Conservation (phyloP, 2,888 invertebrate species). For the Pharmacophagus antenor region DNA sequence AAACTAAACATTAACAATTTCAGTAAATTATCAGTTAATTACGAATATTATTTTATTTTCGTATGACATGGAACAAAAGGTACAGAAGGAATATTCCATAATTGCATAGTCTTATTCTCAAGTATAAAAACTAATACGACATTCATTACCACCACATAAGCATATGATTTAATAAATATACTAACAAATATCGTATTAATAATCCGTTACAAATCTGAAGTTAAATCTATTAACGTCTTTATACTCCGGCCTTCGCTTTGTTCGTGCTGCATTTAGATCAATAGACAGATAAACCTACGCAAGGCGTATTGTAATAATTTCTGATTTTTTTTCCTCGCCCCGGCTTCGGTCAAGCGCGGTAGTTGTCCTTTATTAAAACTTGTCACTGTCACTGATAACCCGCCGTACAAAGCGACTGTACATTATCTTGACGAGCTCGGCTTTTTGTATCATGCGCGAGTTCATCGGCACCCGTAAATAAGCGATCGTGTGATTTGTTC, state of each 20-base stretch:
- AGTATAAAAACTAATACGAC: background rate
- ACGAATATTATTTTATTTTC: background rate
- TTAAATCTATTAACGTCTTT: conserved; percentile 54
- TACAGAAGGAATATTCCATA: too few relatives aligned
- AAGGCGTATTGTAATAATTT: conserved; percentile 68
- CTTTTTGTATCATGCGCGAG: conserved; percentile 41
- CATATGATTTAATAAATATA: background rate
- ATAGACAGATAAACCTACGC: conserved; percentile 57
- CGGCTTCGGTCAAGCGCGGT: conserved; percentile 51
- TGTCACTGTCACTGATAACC: conserved; percentile 74
- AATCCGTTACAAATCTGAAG: conserved; percentile 41
- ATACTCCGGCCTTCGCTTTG: conserved; percentile 51
- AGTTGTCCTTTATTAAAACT: conserved; percentile 75
- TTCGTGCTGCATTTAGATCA: conserved; percentile 67
- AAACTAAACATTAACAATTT: background rate
- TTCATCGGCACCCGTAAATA: conserved; percentile 28
- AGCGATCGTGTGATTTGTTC: conserved; percentile 13
- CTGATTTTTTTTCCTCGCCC: conserved; percentile 47
- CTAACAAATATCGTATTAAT: conserved; percentile 14
- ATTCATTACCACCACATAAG: background rate
- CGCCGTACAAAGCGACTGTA: conserved; percentile 40
- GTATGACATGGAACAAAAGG: background rate
- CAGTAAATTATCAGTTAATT: background rate
- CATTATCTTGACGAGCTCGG: conserved; percentile 66
- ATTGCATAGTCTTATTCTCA: background rate